phyloP scores from a whole-genome alignment of 1,140 invertebrate species.

The Trichonephila clavipes region DNA sequence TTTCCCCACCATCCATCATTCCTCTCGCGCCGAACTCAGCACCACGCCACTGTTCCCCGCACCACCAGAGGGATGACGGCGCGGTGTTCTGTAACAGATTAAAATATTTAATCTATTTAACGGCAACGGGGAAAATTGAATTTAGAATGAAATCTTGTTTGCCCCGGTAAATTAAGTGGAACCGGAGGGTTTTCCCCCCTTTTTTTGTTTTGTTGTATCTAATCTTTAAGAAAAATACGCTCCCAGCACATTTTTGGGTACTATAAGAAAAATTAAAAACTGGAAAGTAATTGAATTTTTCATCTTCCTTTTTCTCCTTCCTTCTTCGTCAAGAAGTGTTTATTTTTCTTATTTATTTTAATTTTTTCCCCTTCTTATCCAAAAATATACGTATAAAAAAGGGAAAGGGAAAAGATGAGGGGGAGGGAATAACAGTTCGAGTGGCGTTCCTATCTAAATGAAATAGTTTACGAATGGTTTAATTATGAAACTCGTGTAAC shows the following conservation, averaged over 20 bases:
- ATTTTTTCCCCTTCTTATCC: background rate
- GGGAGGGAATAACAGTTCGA: slow-evolving; percentile 19
- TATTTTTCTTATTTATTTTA: slow-evolving; percentile 32
- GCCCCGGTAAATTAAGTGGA: slow-evolving; percentile 75
- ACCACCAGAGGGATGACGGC: background rate
- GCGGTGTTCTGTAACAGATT: slow-evolving; percentile 75
- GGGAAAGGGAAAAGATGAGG: no score
- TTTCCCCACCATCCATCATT: slow-evolving; percentile 47
- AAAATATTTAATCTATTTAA: slow-evolving; percentile 77
- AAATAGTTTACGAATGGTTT: slow-evolving; percentile 73
- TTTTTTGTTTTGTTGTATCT: slow-evolving; percentile 54
- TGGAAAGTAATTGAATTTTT: slow-evolving; percentile 69
- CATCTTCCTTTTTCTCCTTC: background rate
- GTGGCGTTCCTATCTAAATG: slow-evolving; percentile 56
- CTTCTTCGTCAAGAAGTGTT: slow-evolving; percentile 1
- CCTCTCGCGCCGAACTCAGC: background rate
- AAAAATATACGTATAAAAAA: background rate
- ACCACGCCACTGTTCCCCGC: slow-evolving; percentile 32
- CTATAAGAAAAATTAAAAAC: slow-evolving; percentile 71
- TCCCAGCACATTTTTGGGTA: background rate
- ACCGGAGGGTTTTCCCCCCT: slow-evolving; percentile 25
- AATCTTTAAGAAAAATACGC: slow-evolving; percentile 62
- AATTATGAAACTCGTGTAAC: slow-evolving; percentile 62
- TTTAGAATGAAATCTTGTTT: slow-evolving; percentile 76
- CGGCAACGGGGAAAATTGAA: slow-evolving; percentile 73